Conservation (phyloP, 53 echinoderm and acorn worm genomes). For the Luidia sarsii region DNA sequence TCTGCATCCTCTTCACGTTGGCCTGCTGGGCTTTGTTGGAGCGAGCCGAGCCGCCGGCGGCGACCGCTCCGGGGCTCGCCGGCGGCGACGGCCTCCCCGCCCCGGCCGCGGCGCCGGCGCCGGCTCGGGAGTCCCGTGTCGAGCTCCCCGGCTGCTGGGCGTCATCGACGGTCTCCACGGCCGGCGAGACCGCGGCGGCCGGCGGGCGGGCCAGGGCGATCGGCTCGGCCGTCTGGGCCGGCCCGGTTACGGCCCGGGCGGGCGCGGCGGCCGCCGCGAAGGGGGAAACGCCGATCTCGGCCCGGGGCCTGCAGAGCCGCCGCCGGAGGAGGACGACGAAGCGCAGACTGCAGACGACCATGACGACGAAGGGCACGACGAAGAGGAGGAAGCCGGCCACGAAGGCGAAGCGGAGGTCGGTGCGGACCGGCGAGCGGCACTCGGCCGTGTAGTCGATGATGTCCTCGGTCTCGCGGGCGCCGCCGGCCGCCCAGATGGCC, state of each 20-base stretch:
- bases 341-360: conserved; percentile 29
- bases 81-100: no score
- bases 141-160: not conserved
- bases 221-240: not conserved
- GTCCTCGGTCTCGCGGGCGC: not conserved
- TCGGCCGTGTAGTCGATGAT: conserved; percentile 30
- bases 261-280: not conserved
- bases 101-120: not conserved
- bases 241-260: not conserved
- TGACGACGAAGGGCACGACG: conserved; percentile 24
- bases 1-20: conserved; percentile 11
- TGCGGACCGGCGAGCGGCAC: conserved; percentile 52
- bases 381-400: conserved; percentile 8
- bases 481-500: conserved; percentile 32
- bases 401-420: conserved; percentile 9
- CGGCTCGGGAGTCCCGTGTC: not conserved
- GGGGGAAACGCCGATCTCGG: not conserved
- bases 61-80: no score
- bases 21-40: not conserved
- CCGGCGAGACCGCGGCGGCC: not conserved
- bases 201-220: not conserved
- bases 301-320: conserved; percentile 8
- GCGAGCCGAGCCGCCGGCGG: no score
- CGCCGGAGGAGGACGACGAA: conserved; percentile 29
- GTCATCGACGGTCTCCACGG: not conserved